phyloP scores from a whole-genome alignment of 35 echinoderm and acorn worm species.

The Heliocidaris tuberculata region DNA sequence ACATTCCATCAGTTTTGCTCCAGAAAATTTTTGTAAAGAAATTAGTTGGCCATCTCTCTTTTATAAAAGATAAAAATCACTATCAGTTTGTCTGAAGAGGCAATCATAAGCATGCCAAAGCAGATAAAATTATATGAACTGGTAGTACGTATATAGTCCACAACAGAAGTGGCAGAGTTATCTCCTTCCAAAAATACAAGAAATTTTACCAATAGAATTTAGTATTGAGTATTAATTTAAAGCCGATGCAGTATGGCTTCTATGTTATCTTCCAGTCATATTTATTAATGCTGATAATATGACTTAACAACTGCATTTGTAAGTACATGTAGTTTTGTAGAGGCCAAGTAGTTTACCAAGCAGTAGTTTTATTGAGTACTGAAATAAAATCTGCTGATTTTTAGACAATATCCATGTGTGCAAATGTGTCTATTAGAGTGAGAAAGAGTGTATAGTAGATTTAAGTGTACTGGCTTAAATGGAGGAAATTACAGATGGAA shows the following conservation, averaged over 20 bases:
- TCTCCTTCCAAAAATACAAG: not conserved
- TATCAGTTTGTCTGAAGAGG: too few relatives aligned
- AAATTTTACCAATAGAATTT: not conserved
- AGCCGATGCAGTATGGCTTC: too few relatives aligned
- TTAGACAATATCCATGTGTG: not conserved
- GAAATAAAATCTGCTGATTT: slow-evolving; percentile 12
- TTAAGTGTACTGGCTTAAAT: not conserved
- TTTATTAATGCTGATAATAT: not conserved
- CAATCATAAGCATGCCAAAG: too few relatives aligned
- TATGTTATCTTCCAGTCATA: not conserved
- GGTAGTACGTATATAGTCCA: too few relatives aligned
- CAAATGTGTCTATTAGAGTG: not conserved
- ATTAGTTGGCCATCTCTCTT: too few relatives aligned
- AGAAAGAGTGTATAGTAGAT: too few relatives aligned
- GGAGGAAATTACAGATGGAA: not conserved
- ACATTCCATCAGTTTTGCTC: too few relatives aligned
- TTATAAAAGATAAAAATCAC: too few relatives aligned
- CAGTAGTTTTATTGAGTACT: not conserved
- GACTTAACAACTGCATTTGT: not conserved
- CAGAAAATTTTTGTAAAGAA: too few relatives aligned
- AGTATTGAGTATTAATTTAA: too few relatives aligned
- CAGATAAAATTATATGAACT: too few relatives aligned
- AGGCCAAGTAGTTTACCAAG: not conserved
- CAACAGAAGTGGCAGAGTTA: too few relatives aligned
- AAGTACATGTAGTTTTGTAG: not conserved